Evolutionary conservation across 2,113 vertebrate genomes (phyloP), one percentile per base, ranked within the genome.

Genomic region (Climacteris rufus): DNA sequence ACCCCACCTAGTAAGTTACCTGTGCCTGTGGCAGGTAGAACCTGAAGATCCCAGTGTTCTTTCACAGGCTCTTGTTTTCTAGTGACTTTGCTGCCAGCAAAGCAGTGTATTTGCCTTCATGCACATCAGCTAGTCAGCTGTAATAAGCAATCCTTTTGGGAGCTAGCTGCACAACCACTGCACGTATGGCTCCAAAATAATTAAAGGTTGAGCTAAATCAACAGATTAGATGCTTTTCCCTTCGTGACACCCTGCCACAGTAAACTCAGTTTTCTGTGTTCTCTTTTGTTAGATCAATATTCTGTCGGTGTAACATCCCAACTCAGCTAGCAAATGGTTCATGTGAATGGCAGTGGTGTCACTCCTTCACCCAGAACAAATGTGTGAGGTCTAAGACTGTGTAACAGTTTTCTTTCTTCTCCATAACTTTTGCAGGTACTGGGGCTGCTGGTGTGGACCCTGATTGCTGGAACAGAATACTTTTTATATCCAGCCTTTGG

Each of bases 401-500:
- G 13, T 94, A 83, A 94, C 30, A 14, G 7, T 71, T 92, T 63
- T 52, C 39, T 81, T 84, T 87, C 69, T 82, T 92, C 81, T 83
- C 76, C 19, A 2, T 84, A n/a, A 25, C 59, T 87, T 90, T 69
- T 94, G 18, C 98, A 99, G 99, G 94, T 99, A 4, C 95, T 98
- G 86, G 99, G 99, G 9, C 97, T 99, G 83, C 97, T 99, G 94
- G 99, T 99, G n/a, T 99, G 99, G 99, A 99, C 98, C 15, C 97
- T 99, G 61, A 97, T 99, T 0, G 99, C 98, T 11, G 99, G 99
- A 44, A 99, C 99, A 1, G 98, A 99, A 47, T 99, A 99, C 94
- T 98, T 98, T 64, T 97, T 97, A 2, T 98, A 98, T 57, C 96
- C 99, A 71, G 98, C 98, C 6, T 98, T 99, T 1, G 98, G 98